These are phyloP conservation scores for Macrobrachium rosenbergii DNA, from an alignment of 1,140 invertebrate genomes.

Conservation along the genomic window DNA sequence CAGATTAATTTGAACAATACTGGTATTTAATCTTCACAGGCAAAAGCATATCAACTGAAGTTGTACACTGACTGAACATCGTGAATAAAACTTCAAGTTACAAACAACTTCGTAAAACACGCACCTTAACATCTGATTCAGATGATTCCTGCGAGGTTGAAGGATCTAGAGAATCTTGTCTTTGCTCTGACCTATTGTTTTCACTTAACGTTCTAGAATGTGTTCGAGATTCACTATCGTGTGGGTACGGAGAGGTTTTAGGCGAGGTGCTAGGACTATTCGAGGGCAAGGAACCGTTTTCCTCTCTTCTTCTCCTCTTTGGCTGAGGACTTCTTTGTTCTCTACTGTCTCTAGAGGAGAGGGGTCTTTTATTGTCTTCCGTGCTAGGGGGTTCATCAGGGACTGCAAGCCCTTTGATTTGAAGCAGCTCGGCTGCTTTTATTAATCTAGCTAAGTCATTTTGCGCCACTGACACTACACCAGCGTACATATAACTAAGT, in stretches of 20 bases:
- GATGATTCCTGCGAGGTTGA: constrained; percentile 38
- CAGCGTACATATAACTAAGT: constrained; percentile 92
- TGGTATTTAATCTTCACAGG: no score
- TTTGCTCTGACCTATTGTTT: constrained; percentile 26
- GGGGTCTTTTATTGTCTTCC: constrained; percentile 28
- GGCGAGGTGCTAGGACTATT: constrained; percentile 52
- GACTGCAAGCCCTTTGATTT: constrained; percentile 78
- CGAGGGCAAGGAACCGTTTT: constrained; percentile 52
- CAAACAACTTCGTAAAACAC: not conserved
- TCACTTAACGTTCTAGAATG: constrained; percentile 49
- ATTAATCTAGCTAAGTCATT: constrained; percentile 84
- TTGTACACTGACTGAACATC: not conserved
- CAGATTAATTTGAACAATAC: no score
- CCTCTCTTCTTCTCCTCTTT: constrained; percentile 53
- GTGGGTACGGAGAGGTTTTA: constrained; percentile 42
- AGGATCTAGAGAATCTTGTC: constrained; percentile 13
- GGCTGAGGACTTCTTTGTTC: constrained; percentile 55
- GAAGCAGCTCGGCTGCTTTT: constrained; percentile 84
- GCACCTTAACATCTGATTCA: constrained; percentile 52
- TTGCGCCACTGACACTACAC: constrained; percentile 90
- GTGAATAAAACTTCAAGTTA: not conserved
- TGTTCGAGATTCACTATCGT: constrained; percentile 37
- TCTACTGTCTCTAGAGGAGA: constrained; percentile 11
- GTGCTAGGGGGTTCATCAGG: constrained; percentile 58
- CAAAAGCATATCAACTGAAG: no score